Evolutionary conservation across 2,797 vertebrate genomes (phyloP), one percentile per base, ranked within the genome.

Genomic region (Macropodus opercularis): DNA sequence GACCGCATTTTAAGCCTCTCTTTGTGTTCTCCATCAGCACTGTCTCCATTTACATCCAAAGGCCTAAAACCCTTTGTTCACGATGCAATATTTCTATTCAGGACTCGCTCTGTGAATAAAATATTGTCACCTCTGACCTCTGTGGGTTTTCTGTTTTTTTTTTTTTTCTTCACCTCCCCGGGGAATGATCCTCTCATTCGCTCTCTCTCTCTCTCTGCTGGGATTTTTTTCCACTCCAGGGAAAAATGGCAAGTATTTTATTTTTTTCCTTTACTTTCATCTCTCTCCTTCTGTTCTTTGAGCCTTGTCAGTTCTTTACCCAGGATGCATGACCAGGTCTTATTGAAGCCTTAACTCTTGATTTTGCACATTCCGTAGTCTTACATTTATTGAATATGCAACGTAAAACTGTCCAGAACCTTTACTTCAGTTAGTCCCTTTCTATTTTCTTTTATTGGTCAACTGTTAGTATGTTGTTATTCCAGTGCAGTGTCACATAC

Each of bases 51-150:
- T 81, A 69, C 84, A 85, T 84, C 79, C 79, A 85, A 79, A 82
- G 76, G 61, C 61, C 63, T 57, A 14, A 51, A 89, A 82, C 62
- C 41, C 78, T 86, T 86, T 78, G 63, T 84, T 84, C 36, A 47
- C 63, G 91, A 85, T 90, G 90, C 96, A 98, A 98, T 98, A 98
- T 98, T 97, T 98, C 95, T 96, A 98, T 98, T 98, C 97, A 96
- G 94, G 92, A 83, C 89, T 92, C 79, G 85, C 83, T 90, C 85
- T 93, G 94, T 97, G 97, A 97, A 98, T 98, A 97, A 98, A 98
- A 98, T 98, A 97, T 98, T 98, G 92, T 94, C 69, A 87, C 84
- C 79, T 89, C 82, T 96, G 92, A 93, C 89, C 95, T 94, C 88
- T 92, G 94, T 96, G 94, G 93, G 95, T 98, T 96, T 94, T 88